Conservation (phyloP, 2,113 vertebrate species). For the Dasyurus viverrinus region DNA sequence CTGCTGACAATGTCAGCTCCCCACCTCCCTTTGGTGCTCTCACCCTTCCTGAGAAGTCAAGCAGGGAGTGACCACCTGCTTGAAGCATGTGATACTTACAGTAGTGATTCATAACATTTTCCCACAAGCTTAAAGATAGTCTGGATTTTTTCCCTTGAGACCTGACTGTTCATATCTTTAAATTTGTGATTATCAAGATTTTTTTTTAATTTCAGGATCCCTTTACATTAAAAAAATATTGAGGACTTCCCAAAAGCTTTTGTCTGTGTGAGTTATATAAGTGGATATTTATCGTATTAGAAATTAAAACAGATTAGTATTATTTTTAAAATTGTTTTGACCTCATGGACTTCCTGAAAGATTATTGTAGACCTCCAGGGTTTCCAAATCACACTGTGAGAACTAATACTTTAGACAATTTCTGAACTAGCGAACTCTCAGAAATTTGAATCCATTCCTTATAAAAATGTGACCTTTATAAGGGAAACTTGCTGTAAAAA, state of each 20-base stretch:
- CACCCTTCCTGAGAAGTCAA: too few species aligned
- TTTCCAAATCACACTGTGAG: background rate
- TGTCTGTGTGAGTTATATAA: background rate
- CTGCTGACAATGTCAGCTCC: too few species aligned
- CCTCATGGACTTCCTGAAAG: background rate
- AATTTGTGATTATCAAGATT: background rate
- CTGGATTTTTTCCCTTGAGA: background rate
- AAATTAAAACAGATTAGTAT: background rate
- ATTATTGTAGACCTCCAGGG: background rate
- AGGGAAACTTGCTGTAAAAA: background rate
- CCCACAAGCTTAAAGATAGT: background rate
- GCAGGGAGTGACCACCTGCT: too few species aligned
- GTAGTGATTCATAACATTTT: background rate
- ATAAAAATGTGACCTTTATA: background rate
- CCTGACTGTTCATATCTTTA: background rate
- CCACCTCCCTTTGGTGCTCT: too few species aligned
- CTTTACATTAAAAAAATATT: background rate
- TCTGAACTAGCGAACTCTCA: background rate
- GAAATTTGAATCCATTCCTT: background rate
- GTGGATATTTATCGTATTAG: background rate
- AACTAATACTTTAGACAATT: background rate
- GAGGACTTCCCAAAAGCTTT: background rate
- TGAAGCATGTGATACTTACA: too few species aligned
- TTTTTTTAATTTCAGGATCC: background rate
- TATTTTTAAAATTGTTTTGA: background rate